These are phyloP conservation scores for Drosophila lacicola DNA, from an alignment of 2,888 invertebrate genomes.

Conservation along the genomic window DNA sequence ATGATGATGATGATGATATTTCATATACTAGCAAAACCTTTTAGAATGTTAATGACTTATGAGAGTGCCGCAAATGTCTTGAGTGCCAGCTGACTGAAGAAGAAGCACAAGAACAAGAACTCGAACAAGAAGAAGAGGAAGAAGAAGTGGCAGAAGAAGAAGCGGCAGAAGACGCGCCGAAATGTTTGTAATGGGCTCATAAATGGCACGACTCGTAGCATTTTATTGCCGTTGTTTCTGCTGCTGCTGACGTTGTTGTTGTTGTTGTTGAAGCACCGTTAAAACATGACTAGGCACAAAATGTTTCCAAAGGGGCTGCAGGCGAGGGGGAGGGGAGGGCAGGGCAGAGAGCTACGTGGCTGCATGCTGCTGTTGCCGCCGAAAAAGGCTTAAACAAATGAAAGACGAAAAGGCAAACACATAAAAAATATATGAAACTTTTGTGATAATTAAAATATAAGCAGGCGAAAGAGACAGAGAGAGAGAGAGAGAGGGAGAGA, in stretches of 20 bases:
- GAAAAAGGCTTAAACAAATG: constrained; percentile 59
- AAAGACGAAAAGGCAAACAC: constrained; percentile 42
- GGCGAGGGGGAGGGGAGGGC: too few relatives aligned
- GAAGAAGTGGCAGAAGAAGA: constrained; percentile 7
- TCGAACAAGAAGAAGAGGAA: constrained; percentile 10
- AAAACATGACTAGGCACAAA: constrained; percentile 72
- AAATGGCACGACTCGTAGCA: constrained; percentile 62
- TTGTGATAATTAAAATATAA: constrained; percentile 73
- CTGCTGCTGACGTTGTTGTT: constrained; percentile 20
- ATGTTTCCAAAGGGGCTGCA: constrained; percentile 33
- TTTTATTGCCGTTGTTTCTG: constrained; percentile 72
- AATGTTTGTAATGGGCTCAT: constrained; percentile 68
- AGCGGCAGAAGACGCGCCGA: constrained; percentile 20
- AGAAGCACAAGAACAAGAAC: constrained; percentile 13
- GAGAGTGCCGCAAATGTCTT: constrained; percentile 62
- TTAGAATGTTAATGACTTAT: constrained; percentile 78
- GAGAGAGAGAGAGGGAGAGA: background rate
- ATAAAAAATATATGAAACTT: constrained; percentile 59
- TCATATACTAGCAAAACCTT: constrained; percentile 74
- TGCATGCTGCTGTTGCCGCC: constrained; percentile 47
- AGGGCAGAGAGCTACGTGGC: background rate
- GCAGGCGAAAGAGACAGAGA: background rate
- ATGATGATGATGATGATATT: constrained; percentile 47
- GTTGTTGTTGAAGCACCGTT: constrained; percentile 61
- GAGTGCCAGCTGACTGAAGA: constrained; percentile 26